Percentiles rank a stretch among this genome's conserved stretches.
These are phyloP conservation scores for Coracopsis vasa DNA, from an alignment of 2,113 vertebrate species.

Conservation along the genomic window DNA sequence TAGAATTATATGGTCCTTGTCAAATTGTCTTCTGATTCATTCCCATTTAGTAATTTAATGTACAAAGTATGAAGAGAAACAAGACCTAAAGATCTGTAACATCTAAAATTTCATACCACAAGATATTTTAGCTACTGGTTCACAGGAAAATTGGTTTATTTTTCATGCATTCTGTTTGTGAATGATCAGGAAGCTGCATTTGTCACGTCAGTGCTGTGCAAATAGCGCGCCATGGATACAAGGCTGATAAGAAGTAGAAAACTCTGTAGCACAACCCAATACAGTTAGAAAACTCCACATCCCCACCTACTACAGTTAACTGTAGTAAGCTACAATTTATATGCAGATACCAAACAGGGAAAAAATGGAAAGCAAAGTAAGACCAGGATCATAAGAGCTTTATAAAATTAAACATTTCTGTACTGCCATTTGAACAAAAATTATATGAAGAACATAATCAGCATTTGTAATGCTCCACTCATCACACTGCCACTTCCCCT, in stretches of 20 bases:
- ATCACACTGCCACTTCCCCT: not conserved
- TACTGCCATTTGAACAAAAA: not conserved
- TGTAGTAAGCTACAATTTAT: rapidly evolving
- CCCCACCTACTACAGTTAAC: not conserved
- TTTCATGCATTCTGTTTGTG: not conserved
- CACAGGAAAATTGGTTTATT: rapidly evolving
- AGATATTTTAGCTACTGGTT: not conserved
- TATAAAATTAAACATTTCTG: not conserved
- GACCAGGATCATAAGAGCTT: not conserved
- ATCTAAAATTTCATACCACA: not conserved
- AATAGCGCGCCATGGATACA: not conserved
- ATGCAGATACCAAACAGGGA: not conserved
- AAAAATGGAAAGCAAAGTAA: not conserved
- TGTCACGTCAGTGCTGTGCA: rapidly evolving
- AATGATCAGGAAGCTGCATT: not conserved
- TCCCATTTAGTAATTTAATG: not conserved
- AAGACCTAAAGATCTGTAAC: not conserved
- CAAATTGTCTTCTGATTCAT: not conserved
- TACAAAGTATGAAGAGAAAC: not conserved
- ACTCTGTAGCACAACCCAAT: not conserved
- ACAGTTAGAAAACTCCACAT: not conserved
- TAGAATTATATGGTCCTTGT: not conserved
- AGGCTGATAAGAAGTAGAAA: not conserved
- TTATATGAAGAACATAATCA: rapidly evolving
- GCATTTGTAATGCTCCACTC: rapidly evolving